These are phyloP conservation scores for Semnornis frantzii DNA, from an alignment of 2,113 vertebrate genomes.

Conservation along the genomic window DNA sequence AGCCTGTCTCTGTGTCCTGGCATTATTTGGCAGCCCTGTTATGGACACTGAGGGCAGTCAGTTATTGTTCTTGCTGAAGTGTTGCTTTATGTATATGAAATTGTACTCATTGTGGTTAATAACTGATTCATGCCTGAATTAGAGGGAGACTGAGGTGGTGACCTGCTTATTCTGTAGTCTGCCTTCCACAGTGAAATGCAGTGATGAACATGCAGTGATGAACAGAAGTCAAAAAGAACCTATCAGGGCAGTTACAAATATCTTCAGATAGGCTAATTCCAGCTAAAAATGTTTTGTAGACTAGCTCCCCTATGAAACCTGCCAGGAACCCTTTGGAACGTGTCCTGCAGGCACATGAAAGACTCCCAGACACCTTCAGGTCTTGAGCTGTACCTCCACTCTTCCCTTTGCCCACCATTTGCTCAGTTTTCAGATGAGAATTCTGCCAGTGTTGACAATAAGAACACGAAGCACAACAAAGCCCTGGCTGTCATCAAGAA, in stretches of 20 bases:
- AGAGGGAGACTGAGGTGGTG: background rate
- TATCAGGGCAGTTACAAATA: background rate
- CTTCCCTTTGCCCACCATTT: background rate
- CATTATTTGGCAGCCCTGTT: background rate
- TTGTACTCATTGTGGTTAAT: background rate
- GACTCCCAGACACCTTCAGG: background rate
- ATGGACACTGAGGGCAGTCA: background rate
- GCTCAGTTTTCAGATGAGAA: background rate
- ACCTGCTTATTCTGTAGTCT: background rate
- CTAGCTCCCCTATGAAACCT: background rate
- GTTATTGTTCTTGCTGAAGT: background rate
- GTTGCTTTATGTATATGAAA: background rate
- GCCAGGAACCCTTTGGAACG: background rate
- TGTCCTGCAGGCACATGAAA: background rate
- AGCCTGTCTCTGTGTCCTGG: background rate
- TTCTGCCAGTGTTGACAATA: background rate
- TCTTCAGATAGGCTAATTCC: background rate
- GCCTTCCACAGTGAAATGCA: background rate
- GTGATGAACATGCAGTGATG: background rate
- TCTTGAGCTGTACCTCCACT: background rate
- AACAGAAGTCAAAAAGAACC: background rate
- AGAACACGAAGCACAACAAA: slow-evolving; percentile 6
- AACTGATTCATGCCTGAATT: slow-evolving; percentile 19
- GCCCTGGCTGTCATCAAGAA: slow-evolving; percentile 47
- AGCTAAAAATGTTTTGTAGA: background rate